A percentile compares a stretch with the other conserved stretches of the same genome.
Conservation (phyloP, 64 coral and sea anemone genomes). For the Platygyra sinensis region DNA sequence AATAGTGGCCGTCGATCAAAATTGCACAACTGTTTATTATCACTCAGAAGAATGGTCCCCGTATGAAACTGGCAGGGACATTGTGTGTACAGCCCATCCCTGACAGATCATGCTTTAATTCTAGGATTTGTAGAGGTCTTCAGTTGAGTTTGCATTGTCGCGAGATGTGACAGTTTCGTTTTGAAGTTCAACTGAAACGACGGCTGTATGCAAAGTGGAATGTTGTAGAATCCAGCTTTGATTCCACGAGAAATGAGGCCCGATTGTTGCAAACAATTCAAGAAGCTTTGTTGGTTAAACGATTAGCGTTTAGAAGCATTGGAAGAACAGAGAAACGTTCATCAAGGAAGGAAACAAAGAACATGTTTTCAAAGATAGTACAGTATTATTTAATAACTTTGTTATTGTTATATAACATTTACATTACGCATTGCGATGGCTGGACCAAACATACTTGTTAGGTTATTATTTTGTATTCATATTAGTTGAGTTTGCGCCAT, state of each 20-base stretch:
- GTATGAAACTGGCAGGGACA: conserved; percentile 51
- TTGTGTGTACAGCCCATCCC: conserved; percentile 66
- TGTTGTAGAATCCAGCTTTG: neutral
- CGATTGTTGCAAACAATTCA: neutral
- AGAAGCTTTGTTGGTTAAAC: neutral
- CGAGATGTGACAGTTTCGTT: neutral
- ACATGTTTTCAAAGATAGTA: neutral
- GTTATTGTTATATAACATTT: neutral
- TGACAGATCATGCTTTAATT: neutral
- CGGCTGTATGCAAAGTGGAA: neutral
- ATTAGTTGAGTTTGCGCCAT: neutral
- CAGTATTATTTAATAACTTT: neutral
- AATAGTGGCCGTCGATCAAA: conserved; percentile 80
- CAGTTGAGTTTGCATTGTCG: neutral
- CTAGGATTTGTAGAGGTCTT: neutral
- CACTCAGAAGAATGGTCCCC: conserved; percentile 51
- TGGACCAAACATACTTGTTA: neutral
- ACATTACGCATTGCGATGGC: neutral
- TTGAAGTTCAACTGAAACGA: neutral
- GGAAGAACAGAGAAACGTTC: neutral
- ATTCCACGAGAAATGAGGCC: neutral
- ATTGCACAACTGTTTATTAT: conserved; percentile 86
- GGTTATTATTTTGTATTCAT: neutral
- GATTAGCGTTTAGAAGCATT: neutral
- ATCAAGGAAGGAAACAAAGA: neutral